Conservation (phyloP, 2,888 invertebrate species). For the Drosophila anomalata region DNA sequence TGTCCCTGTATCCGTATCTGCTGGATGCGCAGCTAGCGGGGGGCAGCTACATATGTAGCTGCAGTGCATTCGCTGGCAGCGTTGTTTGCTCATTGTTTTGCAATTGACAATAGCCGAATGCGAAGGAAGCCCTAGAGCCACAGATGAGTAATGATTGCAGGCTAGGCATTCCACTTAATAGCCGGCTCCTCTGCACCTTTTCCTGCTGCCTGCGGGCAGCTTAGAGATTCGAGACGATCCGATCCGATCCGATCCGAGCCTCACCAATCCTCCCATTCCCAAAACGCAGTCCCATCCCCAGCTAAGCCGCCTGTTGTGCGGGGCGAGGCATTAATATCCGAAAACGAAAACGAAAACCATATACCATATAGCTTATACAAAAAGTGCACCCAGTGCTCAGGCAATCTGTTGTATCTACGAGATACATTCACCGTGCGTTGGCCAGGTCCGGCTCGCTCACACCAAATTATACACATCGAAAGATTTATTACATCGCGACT, state of each 20-base stretch:
- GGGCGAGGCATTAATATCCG: conserved; percentile 45
- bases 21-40: conserved; percentile 28
- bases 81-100: conserved; percentile 60
- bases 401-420: conserved; percentile 62
- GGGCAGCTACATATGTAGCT: conserved; percentile 21
- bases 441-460: conserved; percentile 58
- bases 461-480: conserved; percentile 75
- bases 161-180: conserved; percentile 67
- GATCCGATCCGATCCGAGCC: conserved; percentile 51
- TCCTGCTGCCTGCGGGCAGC: conserved; percentile 56
- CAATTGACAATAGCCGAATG: conserved; percentile 63
- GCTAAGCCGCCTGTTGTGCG: conserved; percentile 44
- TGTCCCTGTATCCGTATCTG: conserved; percentile 24
- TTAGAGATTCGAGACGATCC: conserved; percentile 48
- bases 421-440: conserved; percentile 73
- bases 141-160: conserved; percentile 76
- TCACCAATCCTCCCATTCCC: conserved; percentile 59
- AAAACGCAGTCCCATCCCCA: conserved; percentile 18
- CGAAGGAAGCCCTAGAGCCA: conserved; percentile 50
- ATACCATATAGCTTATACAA: conserved; percentile 5
- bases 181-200: conserved; percentile 32
- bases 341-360: conserved; percentile 24
- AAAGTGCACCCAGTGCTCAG: conserved; percentile 29
- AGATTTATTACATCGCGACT: conserved; percentile 74
- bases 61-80: conserved; percentile 38